Percentiles rank a stretch among this genome's conserved stretches.
Conservation (phyloP, 2,113 vertebrate genomes). For the Eira barbara region DNA sequence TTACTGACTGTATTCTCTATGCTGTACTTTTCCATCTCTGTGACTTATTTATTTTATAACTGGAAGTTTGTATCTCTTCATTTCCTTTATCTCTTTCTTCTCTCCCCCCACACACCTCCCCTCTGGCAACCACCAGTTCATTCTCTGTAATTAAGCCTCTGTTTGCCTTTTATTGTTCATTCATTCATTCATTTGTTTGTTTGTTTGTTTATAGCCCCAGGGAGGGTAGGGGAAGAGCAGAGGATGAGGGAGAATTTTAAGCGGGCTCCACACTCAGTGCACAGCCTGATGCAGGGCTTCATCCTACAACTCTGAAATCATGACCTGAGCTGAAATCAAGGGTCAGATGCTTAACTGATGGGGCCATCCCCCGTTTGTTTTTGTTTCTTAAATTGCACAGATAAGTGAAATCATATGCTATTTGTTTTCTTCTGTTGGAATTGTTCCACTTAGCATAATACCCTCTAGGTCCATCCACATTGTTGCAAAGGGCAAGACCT, state of each 20-base stretch:
- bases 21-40: background rate
- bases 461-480: background rate
- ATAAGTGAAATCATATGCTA: background rate
- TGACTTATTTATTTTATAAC: background rate
- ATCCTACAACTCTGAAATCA: background rate
- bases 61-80: background rate
- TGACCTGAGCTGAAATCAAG: too few species aligned
- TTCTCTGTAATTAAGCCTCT: background rate
- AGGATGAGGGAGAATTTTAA: background rate
- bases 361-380: background rate
- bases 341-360: background rate
- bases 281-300: background rate
- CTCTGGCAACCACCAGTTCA: background rate
- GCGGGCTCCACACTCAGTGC: background rate
- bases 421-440: background rate
- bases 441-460: background rate
- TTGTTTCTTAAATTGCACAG: background rate
- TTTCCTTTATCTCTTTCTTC: background rate
- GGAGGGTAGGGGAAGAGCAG: background rate
- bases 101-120: background rate
- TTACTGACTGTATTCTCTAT: background rate
- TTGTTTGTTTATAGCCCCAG: too few species aligned
- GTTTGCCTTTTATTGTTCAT: background rate
- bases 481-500: background rate
- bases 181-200: background rate